Conservation (phyloP, 2,888 invertebrate species). For the Mallateleia sp. region DNA sequence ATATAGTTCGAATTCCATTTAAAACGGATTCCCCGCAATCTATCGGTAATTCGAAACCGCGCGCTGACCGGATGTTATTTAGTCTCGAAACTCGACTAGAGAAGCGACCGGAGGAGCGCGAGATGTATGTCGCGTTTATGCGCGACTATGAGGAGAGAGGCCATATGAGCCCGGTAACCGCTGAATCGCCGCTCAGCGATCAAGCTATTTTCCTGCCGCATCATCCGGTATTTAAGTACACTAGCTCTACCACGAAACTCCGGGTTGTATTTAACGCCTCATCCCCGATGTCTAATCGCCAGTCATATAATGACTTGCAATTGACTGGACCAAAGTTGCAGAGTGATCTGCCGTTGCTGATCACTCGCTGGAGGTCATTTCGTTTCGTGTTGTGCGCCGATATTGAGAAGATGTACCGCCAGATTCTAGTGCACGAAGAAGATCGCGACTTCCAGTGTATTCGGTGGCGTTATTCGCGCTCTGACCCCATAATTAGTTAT, state of each 20-base stretch:
- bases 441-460: neutral
- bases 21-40: too few relatives aligned
- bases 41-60: too few relatives aligned
- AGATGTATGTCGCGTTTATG: slow-evolving; percentile 8
- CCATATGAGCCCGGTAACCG: neutral
- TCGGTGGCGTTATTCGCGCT: neutral
- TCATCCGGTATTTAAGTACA: neutral
- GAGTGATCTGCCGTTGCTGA: neutral
- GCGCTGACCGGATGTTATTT: too few relatives aligned
- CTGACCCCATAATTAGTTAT: neutral
- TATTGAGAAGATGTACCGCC: neutral
- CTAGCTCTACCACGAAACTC: neutral
- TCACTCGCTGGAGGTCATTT: neutral
- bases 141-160: slow-evolving; percentile 24
- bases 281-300: neutral
- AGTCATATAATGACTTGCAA: neutral
- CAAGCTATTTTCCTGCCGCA: neutral
- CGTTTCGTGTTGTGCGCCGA: neutral
- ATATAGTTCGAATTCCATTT: too few relatives aligned
- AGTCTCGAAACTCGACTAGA: too few relatives aligned
- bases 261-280: slow-evolving; percentile 25
- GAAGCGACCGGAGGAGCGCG: too few relatives aligned
- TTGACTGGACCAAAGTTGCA: slow-evolving; percentile 9
- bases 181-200: too few relatives aligned
- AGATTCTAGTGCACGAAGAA: neutral